Conservation (phyloP, 2,797 vertebrate genomes). For the Microctenopoma steveboyesi region DNA sequence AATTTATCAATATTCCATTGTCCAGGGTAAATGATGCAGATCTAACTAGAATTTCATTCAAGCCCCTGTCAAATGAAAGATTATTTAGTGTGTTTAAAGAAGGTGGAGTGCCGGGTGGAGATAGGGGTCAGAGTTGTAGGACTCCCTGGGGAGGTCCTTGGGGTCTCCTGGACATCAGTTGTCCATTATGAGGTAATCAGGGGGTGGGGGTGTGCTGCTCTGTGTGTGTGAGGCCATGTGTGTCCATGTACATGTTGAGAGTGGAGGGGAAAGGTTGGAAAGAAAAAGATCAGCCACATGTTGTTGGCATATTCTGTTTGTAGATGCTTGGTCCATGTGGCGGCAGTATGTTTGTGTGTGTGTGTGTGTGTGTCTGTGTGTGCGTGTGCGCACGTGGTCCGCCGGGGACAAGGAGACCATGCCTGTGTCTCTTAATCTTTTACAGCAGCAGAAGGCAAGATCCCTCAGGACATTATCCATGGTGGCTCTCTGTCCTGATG, state of each 20-base stretch:
- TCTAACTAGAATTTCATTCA: constrained; percentile 85
- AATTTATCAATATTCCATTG: constrained; percentile 83
- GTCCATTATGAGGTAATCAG: constrained; percentile 85
- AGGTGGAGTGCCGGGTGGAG: constrained; percentile 81
- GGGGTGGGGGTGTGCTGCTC: constrained; percentile 49
- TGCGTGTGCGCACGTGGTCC: constrained; percentile 18
- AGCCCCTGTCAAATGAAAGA: constrained; percentile 85
- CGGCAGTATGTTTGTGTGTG: constrained; percentile 23
- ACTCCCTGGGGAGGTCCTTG: constrained; percentile 80
- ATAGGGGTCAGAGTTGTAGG: constrained; percentile 83
- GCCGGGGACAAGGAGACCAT: constrained; percentile 1
- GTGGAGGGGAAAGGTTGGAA: constrained; percentile 39
- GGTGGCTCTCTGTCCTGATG: constrained; percentile 40
- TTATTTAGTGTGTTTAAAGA: constrained; percentile 89
- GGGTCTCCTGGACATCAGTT: constrained; percentile 82
- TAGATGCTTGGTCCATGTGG: constrained; percentile 25
- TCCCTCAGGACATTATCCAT: constrained; percentile 65
- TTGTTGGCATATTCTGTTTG: constrained; percentile 42
- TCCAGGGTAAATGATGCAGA: constrained; percentile 79
- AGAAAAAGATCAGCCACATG: constrained; percentile 48
- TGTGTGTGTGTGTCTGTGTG: constrained; percentile 9
- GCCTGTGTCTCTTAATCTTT: constrained; percentile 55
- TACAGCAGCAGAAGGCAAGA: constrained; percentile 77
- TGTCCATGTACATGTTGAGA: constrained; percentile 29
- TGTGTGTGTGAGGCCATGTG: constrained; percentile 26